A percentile compares a stretch with the other conserved stretches of the same genome.
These are phyloP conservation scores for Bostrychus sinensis DNA, from an alignment of 2,113 vertebrate genomes.

Conservation along the genomic window DNA sequence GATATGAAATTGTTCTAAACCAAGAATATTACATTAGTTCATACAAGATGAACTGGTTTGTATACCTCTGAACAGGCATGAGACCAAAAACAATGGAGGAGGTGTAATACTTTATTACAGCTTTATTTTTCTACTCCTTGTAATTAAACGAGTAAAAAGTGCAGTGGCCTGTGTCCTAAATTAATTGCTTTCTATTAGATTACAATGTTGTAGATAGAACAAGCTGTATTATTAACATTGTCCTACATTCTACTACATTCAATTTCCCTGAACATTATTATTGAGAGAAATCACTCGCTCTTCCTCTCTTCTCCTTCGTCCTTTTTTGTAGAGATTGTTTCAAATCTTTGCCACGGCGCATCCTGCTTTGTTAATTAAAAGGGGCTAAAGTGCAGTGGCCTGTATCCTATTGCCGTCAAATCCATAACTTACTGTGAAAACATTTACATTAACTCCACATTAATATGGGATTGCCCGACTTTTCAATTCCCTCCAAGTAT, in stretches of 20 bases:
- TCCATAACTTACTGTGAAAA: conserved; percentile 78
- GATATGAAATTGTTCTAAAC: not conserved
- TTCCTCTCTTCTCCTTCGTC: conserved; percentile 39
- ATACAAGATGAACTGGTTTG: not conserved
- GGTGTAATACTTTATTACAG: conserved; percentile 69
- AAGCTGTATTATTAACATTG: conserved; percentile 81
- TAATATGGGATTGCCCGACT: conserved; percentile 71
- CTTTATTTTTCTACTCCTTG: conserved; percentile 71
- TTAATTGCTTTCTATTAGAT: conserved; percentile 87
- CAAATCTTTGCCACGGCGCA: conserved; percentile 75
- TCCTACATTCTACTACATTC: conserved; percentile 84
- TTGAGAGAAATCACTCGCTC: conserved; percentile 71
- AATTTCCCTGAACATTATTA: conserved; percentile 84
- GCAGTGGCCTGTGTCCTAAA: conserved; percentile 85
- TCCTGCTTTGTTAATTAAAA: conserved; percentile 83
- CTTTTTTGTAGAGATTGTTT: conserved; percentile 67
- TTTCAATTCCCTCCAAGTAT: conserved; percentile 77
- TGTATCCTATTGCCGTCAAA: conserved; percentile 82
- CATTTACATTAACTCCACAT: conserved; percentile 78
- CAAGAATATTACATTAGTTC: not conserved
- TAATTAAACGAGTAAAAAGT: conserved; percentile 85
- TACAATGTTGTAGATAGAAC: conserved; percentile 78
- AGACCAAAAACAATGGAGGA: conserved; percentile 42
- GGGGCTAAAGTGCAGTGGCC: conserved; percentile 79
- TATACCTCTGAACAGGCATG: not conserved